A percentile compares a stretch with the other conserved stretches of the same genome.
These are phyloP conservation scores for Lophotriccus pileatus DNA, from an alignment of 2,797 vertebrate species.

Conservation along the genomic window DNA sequence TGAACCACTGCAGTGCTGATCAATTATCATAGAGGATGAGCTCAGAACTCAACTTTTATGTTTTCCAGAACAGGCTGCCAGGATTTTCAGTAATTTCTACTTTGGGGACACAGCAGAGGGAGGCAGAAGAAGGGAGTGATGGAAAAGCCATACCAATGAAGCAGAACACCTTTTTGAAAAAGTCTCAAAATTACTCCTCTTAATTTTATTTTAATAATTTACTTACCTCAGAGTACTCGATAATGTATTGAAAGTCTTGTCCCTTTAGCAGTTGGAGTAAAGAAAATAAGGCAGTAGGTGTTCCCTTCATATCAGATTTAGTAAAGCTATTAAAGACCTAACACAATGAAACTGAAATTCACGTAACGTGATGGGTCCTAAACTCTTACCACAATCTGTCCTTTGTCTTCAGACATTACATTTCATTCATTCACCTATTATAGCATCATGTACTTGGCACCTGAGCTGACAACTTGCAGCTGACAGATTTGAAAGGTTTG, in stretches of 20 bases:
- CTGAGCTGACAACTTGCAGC: background rate
- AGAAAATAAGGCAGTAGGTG: background rate
- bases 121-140: background rate
- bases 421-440: constrained; percentile 58
- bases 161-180: constrained; percentile 15
- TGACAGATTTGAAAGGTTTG: background rate
- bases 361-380: background rate
- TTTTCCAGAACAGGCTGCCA: background rate
- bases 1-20: background rate
- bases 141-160: background rate
- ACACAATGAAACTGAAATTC: constrained; percentile 3
- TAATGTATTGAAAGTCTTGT: background rate
- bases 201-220: background rate
- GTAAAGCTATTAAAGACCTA: background rate
- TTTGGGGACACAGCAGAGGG: background rate
- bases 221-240: background rate
- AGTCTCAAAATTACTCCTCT: background rate
- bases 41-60: background rate
- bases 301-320: background rate
- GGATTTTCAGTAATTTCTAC: constrained; percentile 11
- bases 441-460: background rate
- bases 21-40: background rate
- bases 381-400: constrained; percentile 31
- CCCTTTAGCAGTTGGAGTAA: background rate
- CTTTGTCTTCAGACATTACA: constrained; percentile 45